These are phyloP conservation scores for Emydura subglobosa DNA, from an alignment of 2,113 vertebrate genomes.

Conservation along the genomic window DNA sequence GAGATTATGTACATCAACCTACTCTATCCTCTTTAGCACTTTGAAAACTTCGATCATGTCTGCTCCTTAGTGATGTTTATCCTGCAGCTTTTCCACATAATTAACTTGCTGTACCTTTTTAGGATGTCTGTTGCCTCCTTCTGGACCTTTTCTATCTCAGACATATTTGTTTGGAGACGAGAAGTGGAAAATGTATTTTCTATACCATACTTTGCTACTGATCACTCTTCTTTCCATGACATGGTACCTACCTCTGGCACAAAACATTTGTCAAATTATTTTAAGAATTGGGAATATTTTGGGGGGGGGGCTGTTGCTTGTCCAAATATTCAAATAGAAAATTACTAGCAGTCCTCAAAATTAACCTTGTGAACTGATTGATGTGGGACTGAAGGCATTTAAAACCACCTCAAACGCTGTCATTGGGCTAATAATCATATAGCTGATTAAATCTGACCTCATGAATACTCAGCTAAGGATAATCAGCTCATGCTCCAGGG, in stretches of 20 bases:
- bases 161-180: accelerated
- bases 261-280: neutral
- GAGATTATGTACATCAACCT: accelerated
- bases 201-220: neutral
- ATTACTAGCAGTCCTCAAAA: neutral
- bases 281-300: neutral
- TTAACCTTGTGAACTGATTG: neutral
- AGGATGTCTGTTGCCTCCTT: neutral
- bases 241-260: neutral
- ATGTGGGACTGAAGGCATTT: neutral
- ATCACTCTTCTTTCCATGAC: neutral
- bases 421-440: neutral
- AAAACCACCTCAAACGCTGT: neutral
- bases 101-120: neutral
- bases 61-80: neutral
- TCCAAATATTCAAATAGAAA: neutral
- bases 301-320: neutral
- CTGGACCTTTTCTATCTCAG: neutral
- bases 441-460: neutral
- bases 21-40: neutral
- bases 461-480: neutral
- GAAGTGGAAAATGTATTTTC: neutral
- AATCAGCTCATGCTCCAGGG: neutral
- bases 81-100: neutral
- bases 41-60: neutral